Conservation (phyloP, 2,113 vertebrate species). For the Anolis sagrei region DNA sequence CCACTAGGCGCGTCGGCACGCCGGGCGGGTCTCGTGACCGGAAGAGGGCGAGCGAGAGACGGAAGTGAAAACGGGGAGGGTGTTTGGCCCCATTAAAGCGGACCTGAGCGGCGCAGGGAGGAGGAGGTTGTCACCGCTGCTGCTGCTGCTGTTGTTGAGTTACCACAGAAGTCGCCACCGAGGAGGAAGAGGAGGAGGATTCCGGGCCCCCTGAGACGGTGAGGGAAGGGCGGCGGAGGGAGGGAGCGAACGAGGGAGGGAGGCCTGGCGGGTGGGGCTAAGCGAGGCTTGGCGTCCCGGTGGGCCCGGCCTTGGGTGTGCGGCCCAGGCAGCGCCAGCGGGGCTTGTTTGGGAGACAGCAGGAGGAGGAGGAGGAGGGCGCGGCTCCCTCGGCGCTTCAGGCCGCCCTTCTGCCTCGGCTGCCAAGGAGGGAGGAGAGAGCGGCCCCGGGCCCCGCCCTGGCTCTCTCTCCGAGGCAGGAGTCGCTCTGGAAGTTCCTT, state of each 20-base stretch:
- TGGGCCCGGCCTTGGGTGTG: background rate
- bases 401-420: background rate
- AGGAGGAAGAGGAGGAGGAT: background rate
- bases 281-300: too few relatives aligned
- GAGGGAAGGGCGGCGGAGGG: too few relatives aligned
- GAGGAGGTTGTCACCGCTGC: background rate
- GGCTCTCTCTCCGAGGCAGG: background rate
- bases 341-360: too few relatives aligned
- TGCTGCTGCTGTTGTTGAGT: background rate
- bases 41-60: constrained; percentile 62
- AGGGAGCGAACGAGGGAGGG: too few relatives aligned
- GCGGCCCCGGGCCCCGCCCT: background rate
- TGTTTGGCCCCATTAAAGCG: constrained; percentile 66
- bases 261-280: background rate
- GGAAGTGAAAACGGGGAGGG: constrained; percentile 68
- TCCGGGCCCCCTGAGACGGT: background rate
- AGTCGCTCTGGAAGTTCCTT: too few relatives aligned
- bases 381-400: background rate
- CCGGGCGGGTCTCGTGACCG: constrained; percentile 56
- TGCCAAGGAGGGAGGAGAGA: too few relatives aligned
- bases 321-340: background rate
- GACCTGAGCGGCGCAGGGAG: constrained; percentile 48
- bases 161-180: background rate
- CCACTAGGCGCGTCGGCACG: constrained; percentile 24
- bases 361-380: background rate